These are phyloP conservation scores for Actinia tenebrosa DNA, from an alignment of 64 coral and sea anemone species.

Conservation along the genomic window DNA sequence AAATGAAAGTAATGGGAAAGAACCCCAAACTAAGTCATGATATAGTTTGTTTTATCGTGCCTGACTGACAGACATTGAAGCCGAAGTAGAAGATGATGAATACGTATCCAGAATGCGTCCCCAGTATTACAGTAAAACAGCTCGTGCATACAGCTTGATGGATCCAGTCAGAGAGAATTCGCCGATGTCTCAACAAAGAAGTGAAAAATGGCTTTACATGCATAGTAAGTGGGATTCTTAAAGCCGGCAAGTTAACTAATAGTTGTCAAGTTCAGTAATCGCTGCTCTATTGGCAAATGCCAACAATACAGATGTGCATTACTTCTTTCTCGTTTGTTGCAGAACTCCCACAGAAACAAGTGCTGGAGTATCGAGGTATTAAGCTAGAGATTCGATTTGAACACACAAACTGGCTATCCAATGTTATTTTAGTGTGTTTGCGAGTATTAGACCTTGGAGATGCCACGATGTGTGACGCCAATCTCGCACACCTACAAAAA, in stretches of 20 bases:
- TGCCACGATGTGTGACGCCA: conserved; percentile 52
- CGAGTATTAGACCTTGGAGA: conserved; percentile 72
- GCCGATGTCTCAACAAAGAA: background rate
- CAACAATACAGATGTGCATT: background rate
- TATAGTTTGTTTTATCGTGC: background rate
- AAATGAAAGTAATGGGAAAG: no score
- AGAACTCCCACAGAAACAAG: conserved; percentile 80
- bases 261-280: no score
- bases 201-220: conserved; percentile 47
- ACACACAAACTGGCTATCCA: conserved; percentile 73
- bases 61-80: conserved; percentile 53
- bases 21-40: no score
- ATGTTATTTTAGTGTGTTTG: conserved; percentile 68
- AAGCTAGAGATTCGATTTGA: conserved; percentile 82
- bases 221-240: conserved; percentile 52
- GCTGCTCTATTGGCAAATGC: no score
- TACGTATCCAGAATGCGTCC: conserved; percentile 51
- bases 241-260: no score
- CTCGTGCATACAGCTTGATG: conserved; percentile 44
- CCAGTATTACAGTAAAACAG: conserved; percentile 46
- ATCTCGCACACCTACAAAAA: conserved; percentile 35
- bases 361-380: conserved; percentile 38
- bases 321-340: conserved; percentile 7
- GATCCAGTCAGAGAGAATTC: conserved; percentile 36
- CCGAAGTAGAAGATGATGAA: conserved; percentile 29